Conservation (phyloP, 1,140 invertebrate genomes). For the Thalassaphorura encarpata region DNA sequence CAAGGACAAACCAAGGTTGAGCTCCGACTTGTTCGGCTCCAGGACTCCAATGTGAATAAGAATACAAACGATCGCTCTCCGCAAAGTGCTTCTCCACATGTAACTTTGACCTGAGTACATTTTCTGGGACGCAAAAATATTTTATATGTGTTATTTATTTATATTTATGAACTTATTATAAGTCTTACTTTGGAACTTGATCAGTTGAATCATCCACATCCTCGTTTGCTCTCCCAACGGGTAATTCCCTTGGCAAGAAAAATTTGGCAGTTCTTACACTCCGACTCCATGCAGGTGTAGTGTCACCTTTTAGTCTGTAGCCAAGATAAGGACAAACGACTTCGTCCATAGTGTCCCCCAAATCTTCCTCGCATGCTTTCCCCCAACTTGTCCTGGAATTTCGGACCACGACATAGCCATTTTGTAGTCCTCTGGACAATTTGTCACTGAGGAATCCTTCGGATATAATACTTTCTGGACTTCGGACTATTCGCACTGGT, state of each 20-base stretch:
- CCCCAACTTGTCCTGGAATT: background rate
- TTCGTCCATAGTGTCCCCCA: background rate
- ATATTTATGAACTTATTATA: too few species aligned
- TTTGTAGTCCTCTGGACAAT: background rate
- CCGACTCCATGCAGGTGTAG: too few species aligned
- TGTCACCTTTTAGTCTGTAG: background rate
- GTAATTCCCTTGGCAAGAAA: too few species aligned
- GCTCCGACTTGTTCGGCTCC: background rate
- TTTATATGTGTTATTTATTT: too few species aligned
- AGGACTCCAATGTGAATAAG: background rate
- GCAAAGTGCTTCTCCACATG: constrained; percentile 1
- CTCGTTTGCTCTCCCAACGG: too few species aligned
- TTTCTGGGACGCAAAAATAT: background rate
- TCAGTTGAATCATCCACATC: too few species aligned
- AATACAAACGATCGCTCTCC: constrained; percentile 1
- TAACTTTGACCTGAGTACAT: background rate
- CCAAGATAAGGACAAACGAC: constrained; percentile 5
- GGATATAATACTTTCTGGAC: too few species aligned
- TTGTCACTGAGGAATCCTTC: constrained; percentile 13
- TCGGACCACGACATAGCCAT: constrained; percentile 5
- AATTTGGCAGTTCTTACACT: too few species aligned
- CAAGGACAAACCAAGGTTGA: constrained; percentile 5
- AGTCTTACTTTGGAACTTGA: too few species aligned
- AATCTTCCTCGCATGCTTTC: constrained; percentile 12
- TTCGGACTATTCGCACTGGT: too few species aligned